Evolutionary conservation across 2,113 vertebrate genomes (phyloP), one percentile per base, ranked within the genome.

Genomic region (Perca schrenkii): DNA sequence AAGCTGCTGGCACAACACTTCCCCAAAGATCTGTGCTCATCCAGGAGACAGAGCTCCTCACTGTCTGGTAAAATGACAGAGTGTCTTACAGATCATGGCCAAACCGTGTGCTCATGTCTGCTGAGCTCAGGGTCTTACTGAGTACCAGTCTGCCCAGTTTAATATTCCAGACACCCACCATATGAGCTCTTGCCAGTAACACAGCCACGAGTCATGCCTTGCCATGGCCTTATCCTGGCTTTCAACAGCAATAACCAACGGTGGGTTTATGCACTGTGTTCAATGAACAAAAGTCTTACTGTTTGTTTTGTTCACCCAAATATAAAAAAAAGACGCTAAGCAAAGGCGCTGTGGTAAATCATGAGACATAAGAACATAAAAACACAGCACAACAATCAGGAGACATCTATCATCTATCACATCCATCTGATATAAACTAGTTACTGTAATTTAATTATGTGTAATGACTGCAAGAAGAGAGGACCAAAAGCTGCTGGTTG

Each of bases 21-120:
- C 63, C 56, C 16, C 47, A 83, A 74, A 91, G 75, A 79, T 66
- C 46, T 67, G n/a, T 17, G 76, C 65, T 86, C 79, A 84, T 83
- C 57, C 22, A 66, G 52, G 40, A 80, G 46, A 80, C 69, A 53
- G 65, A 89, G 67, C 88, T 78, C 40, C 43, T 83, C 78, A 46
- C 77, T 76, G 74, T 85, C 79, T 86, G 87, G 15, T 68, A 8
- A 78, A 57, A 74, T 70, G 61, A 74, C 72, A 76, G 8, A 40
- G 66, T 67, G 56, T 87, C 65, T 74, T 72, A 72, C 66, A 86
- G 53, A 80, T 82, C 62, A 74, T 34, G 82, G 76, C 74, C 71
- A 91, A 76, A 86, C 75, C 77, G 49, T 84, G 74, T 64, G 68
- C 49, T 81, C 64, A 84, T 85, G 83, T 87, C 76, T 78, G 84